A percentile compares a stretch with the other conserved stretches of the same genome.
Evolutionary conservation across 2,797 vertebrate species (phyloP).

Genomic region (Pelodytes ibericus): DNA sequence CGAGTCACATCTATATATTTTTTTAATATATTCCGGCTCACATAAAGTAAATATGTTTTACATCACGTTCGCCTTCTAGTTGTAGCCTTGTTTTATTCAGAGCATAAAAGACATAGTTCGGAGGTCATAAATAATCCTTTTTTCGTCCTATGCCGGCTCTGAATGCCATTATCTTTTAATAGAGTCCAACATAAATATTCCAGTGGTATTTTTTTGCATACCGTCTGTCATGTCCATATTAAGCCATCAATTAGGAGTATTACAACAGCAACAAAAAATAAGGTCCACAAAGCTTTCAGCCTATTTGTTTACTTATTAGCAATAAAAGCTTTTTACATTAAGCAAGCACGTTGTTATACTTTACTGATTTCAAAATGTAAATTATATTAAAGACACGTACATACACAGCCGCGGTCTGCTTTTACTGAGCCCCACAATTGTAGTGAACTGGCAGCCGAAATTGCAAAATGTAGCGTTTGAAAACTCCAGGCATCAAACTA

Average conservation of each 20-base stretch:
- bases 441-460: too few species aligned
- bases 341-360: background rate
- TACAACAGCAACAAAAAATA: conserved; percentile 16
- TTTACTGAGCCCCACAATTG: too few species aligned
- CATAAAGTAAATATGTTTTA: conserved; percentile 13
- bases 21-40: background rate
- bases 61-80: background rate
- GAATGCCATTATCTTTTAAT: conserved; percentile 35
- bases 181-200: conserved; percentile 22
- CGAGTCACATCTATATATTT: background rate
- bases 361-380: too few species aligned
- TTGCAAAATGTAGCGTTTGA: too few species aligned
- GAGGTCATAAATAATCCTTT: conserved; percentile 10
- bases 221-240: conserved; percentile 24
- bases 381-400: too few species aligned
- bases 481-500: too few species aligned
- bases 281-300: conserved; percentile 32
- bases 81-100: background rate
- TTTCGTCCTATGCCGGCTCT: background rate
- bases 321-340: conserved; percentile 44
- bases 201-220: conserved; percentile 31
- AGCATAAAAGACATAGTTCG: conserved; percentile 1
- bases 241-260: conserved; percentile 47
- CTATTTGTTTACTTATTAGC: conserved; percentile 47
- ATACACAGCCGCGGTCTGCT: too few species aligned